Conservation (phyloP, 1,140 invertebrate species). For the Euborellia annulipes region DNA sequence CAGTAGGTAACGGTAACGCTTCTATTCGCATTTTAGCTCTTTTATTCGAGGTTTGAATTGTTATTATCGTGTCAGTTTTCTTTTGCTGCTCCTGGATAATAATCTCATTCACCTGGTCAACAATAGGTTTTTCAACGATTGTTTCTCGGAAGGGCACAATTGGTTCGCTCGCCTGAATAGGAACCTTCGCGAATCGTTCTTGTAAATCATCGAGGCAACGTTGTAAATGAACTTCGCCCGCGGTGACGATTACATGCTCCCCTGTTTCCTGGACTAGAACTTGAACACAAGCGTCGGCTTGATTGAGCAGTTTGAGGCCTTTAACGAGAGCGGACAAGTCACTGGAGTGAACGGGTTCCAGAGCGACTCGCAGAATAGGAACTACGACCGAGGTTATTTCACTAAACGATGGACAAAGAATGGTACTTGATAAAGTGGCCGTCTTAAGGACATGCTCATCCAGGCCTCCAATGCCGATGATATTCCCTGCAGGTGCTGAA, state of each 20-base stretch:
- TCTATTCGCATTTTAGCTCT: conserved; percentile 17
- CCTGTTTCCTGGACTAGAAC: conserved; percentile 84
- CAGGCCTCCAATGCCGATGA: conserved; percentile 63
- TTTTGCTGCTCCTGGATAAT: conserved; percentile 41
- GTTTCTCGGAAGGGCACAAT: conserved; percentile 96
- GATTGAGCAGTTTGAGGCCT: conserved; percentile 67
- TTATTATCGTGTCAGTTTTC: background rate
- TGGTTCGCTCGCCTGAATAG: conserved; percentile 80
- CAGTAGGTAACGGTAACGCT: conserved; percentile 39
- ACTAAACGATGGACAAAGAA: conserved; percentile 77
- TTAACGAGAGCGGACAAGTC: conserved; percentile 68
- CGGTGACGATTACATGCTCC: conserved; percentile 89
- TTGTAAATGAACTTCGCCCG: conserved; percentile 95
- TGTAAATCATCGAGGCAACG: conserved; percentile 78
- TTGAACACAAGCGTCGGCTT: conserved; percentile 87
- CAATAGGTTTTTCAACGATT: conserved; percentile 61
- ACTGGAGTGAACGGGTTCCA: conserved; percentile 74
- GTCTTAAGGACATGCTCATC: conserved; percentile 79
- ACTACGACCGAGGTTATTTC: conserved; percentile 63
- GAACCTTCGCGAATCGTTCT: conserved; percentile 67
- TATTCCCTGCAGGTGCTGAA: conserved; percentile 72
- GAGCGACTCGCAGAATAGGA: conserved; percentile 85
- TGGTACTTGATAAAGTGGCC: conserved; percentile 70
- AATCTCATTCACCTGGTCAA: conserved; percentile 80
- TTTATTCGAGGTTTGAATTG: too few species aligned